These are phyloP conservation scores for Drosophila flavopinicola DNA, from an alignment of 2,888 invertebrate genomes.

Conservation along the genomic window DNA sequence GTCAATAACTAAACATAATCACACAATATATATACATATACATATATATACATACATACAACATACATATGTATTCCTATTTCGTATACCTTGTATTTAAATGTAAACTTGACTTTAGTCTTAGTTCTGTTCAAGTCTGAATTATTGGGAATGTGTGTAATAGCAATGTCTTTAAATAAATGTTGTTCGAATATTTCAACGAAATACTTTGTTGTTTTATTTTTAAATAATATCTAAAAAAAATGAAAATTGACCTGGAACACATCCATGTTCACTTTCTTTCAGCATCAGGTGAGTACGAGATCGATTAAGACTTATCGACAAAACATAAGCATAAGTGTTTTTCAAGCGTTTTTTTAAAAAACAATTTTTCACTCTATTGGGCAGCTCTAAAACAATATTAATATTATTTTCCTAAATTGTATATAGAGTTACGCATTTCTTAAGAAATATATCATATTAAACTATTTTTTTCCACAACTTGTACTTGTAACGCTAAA, in stretches of 20 bases:
- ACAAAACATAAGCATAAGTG: no score
- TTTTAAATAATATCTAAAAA: no score
- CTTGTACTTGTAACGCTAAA: no score
- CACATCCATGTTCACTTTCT: not conserved
- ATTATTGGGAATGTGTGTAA: conserved; percentile 22
- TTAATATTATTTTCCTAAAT: no score
- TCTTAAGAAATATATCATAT: no score
- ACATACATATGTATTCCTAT: not conserved
- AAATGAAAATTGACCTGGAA: no score
- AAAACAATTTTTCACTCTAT: no score
- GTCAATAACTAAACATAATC: conserved; percentile 14
- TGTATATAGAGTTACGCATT: no score
- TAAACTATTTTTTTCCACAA: no score
- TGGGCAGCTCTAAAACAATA: no score
- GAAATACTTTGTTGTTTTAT: not conserved
- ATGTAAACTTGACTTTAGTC: conserved; percentile 4
- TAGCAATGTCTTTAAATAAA: conserved; percentile 31
- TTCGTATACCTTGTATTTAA: not conserved
- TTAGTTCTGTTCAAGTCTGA: conserved; percentile 41
- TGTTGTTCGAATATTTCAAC: conserved; percentile 7
- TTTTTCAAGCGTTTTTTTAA: no score
- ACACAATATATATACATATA: conserved; percentile 6
- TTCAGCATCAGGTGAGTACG: conserved; percentile 1
- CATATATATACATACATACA: not conserved
- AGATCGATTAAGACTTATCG: not conserved